Evolutionary conservation across 2,888 invertebrate species (phyloP), one percentile per base, ranked within the genome.

Genomic region (Ligdia adustata): DNA sequence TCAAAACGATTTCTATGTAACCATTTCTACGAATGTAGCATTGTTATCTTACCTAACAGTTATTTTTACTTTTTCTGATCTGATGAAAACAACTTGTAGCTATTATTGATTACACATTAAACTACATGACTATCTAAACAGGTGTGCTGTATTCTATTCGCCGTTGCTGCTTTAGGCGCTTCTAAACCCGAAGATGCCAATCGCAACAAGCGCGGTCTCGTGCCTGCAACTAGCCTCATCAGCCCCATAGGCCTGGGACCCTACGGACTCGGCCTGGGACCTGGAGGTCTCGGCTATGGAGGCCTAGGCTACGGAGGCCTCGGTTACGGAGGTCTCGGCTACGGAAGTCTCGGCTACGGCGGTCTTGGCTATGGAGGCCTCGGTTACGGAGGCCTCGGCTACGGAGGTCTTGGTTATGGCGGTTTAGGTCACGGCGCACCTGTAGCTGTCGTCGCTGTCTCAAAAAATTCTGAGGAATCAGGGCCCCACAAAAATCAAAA

Each of bases 81-180:
- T n/a, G n/a, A n/a, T n/a, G n/a, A n/a, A n/a, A n/a, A n/a, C n/a
- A n/a, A n/a, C n/a, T n/a, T n/a, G n/a, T n/a, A n/a, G n/a, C n/a
- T n/a, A n/a, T n/a, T n/a, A n/a, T n/a, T n/a, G n/a, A n/a, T n/a
- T n/a, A n/a, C n/a, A n/a, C n/a, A n/a, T n/a, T n/a, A n/a, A n/a
- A n/a, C n/a, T n/a, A n/a, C n/a, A n/a, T n/a, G n/a, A n/a, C n/a
- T n/a, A n/a, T n/a, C n/a, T n/a, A n/a, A n/a, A n/a, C 22, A 37
- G 37, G 27, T 37, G 27, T 37, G 35, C 15, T 35, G 37, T 27
- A 12, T 37, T n/a, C 37, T 37, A 7, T 26, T 37, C 37, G 37
- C 27, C 27, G 27, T 16, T 9, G 24, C 37, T 11, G 27, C 37
- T 0, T 11, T 37, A 12, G 37, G 16, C 16, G 37, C 26, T 9